Percentiles rank a stretch among this genome's conserved stretches.
Conservation (phyloP, 2,888 invertebrate species). For the Tortrix viridana region DNA sequence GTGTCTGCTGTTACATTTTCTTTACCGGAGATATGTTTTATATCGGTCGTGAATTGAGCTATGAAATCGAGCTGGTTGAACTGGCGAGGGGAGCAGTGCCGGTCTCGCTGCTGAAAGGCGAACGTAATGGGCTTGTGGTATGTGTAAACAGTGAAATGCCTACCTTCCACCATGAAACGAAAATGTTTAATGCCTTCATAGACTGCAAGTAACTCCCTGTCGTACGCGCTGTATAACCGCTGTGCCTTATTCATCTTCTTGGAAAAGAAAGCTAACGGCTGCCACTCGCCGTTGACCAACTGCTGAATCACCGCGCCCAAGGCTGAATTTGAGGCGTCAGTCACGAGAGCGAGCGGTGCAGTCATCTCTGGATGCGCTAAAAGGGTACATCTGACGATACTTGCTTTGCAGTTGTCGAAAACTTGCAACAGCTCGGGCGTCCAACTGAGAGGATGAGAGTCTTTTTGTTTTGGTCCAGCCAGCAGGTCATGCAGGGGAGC, state of each 20-base stretch:
- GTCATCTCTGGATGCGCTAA: slow-evolving; percentile 46
- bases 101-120: slow-evolving; percentile 5
- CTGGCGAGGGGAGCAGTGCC: slow-evolving; percentile 1
- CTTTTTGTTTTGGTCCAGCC: slow-evolving; percentile 37
- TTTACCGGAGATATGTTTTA: slow-evolving; percentile 9
- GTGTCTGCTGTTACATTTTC: slow-evolving; percentile 5
- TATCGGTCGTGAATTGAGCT: slow-evolving; percentile 5
- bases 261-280: slow-evolving; percentile 59
- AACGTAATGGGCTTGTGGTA: slow-evolving; percentile 13
- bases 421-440: slow-evolving; percentile 43
- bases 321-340: slow-evolving; percentile 56
- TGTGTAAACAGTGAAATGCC: slow-evolving; percentile 18
- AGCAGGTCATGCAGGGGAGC: slow-evolving; percentile 42
- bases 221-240: slow-evolving; percentile 54
- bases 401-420: slow-evolving; percentile 42
- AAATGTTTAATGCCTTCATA: slow-evolving; percentile 49
- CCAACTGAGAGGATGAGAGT: slow-evolving; percentile 42
- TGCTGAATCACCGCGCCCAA: slow-evolving; percentile 58
- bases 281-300: slow-evolving; percentile 41
- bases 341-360: slow-evolving; percentile 45
- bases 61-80: neutral
- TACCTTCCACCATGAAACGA: slow-evolving; percentile 29
- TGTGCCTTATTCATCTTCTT: slow-evolving; percentile 51
- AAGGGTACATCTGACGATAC: slow-evolving; percentile 45
- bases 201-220: slow-evolving; percentile 55